Base-by-base conservation (phyloP, 2,888 invertebrate genomes). In the Fabriciana adippe region DNA sequence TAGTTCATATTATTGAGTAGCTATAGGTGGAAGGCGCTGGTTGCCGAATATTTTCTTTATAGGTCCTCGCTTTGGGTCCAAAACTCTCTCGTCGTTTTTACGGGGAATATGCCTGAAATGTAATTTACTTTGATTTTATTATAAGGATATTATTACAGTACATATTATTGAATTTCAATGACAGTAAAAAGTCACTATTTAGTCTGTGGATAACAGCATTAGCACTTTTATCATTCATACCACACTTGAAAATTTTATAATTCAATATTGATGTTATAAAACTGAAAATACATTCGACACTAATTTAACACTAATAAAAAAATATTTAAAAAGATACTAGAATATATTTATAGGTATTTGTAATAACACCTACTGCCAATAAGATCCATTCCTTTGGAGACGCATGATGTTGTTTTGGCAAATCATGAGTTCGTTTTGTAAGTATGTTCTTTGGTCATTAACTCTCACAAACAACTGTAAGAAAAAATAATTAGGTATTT, bases 381-480 rank as follows among this genome's bases (percentile, higher is more conserved):
- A 91, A 2, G 82, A 78, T 47, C 88, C 87, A 69, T 89, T 89
- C 70, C 82, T 88, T 79, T 91, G 92, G 67, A 91, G 79, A 55
- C 90, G 82, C 83, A 88, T 78, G 56, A 93, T 91, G 71, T 92
- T 92, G 72, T 90, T 90, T 73, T 92, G 93, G 61, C 89, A 88
- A 65, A 93, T 92, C 87, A 93, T 85, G 64, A 93, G 78, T 75
- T 92, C 92, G 71, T 93, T 93, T 76, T 93, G 93, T 55, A 93
- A 76, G 65, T 93, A 92, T 8, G 90, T 92, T 67, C 92, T 83
- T 74, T 93, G 93, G 73, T 93, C 93, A 74, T 91, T 86, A n/a
- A 92, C 91, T 72, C 92, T 76, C 15, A 89, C 88, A 76, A 86
- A 92, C 74, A 92, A 72, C 92, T 92, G 79, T 18, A 82, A 82